Base-by-base conservation (phyloP, 2,888 invertebrate species). In the Blera fallax region DNA sequence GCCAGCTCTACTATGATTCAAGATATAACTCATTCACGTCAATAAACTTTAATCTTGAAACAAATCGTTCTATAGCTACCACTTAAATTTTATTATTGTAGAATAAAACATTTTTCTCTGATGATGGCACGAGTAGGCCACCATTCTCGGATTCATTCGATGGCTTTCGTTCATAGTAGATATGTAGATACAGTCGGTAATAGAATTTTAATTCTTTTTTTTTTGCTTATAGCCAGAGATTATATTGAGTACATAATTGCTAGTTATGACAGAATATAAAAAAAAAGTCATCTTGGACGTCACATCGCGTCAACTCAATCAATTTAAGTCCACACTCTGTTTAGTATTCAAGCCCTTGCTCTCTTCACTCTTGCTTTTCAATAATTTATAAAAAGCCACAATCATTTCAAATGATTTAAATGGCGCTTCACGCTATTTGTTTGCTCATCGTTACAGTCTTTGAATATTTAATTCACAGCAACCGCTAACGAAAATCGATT, bases 351-450 rank as follows among this genome's bases (percentile, higher is more conserved):
- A 40, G 37, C 48, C 48, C 34, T 6, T 48, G 43, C 50, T 27
- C 50, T 29, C n/a, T 72, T 77, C 80, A 54, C 73, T 83, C 83
- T 87, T 80, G 58, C 84, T 43, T 81, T 76, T 67, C 50, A 65
- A 65, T 37, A 34, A 65, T 37, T 37, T 34, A 14, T 43, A 76
- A 76, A 70, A 69, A 65, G 60, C 60, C 11, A 27, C 14, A 18
- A 69, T 83, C 78, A 78, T 70, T 84, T 45, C 18, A 67, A 76
- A 29, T 76, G 60, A 60, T 69, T 76, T n/a, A 60, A 72, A 76
- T 70, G 73, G 69, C 60, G 70, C 76, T 73, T 82, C 72, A 52
- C 24, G 27, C 34, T 65, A 34, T 48, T 67, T 65, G 52, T 56
- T 56, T 54, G 72, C 7, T 34, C 62, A 73, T 32, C 29, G 16